A percentile compares a stretch with the other conserved stretches of the same genome.
These are phyloP conservation scores for Drosophila pseudoananassae DNA, from an alignment of 1,140 invertebrate genomes.

Conservation along the genomic window DNA sequence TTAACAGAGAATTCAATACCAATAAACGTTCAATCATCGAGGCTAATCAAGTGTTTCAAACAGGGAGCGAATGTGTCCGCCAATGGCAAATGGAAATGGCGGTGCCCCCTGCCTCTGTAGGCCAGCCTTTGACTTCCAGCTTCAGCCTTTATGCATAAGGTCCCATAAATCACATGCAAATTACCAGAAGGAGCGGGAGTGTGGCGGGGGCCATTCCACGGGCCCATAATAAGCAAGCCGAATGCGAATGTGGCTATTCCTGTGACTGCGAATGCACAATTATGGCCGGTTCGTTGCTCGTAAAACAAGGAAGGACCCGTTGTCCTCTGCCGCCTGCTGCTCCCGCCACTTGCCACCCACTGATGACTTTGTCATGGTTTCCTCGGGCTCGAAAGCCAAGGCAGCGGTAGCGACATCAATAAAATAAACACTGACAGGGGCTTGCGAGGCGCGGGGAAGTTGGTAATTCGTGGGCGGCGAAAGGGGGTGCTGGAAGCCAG, in stretches of 20 bases:
- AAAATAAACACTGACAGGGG: slow-evolving; percentile 75
- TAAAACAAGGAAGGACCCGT: slow-evolving; percentile 58
- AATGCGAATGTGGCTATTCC: slow-evolving; percentile 16
- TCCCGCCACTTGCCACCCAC: slow-evolving; percentile 7
- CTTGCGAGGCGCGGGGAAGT: slow-evolving; percentile 1
- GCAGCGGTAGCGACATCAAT: slow-evolving; percentile 71
- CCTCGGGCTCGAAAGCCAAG: slow-evolving; percentile 45
- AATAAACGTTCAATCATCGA: slow-evolving; percentile 73
- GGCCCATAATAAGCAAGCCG: slow-evolving; percentile 53
- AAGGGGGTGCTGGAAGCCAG: slow-evolving; percentile 26
- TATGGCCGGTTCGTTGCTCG: slow-evolving; percentile 77
- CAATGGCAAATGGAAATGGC: slow-evolving; percentile 53
- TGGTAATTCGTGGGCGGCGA: slow-evolving; percentile 5
- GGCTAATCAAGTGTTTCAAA: slow-evolving; percentile 67
- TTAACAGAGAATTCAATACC: slow-evolving; percentile 40
- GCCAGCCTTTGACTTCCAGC: not conserved
- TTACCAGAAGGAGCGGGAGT: slow-evolving; percentile 42
- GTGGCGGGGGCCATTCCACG: slow-evolving; percentile 18
- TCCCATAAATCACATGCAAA: slow-evolving; percentile 79
- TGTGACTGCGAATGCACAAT: slow-evolving; percentile 74
- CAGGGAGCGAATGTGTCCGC: slow-evolving; percentile 20
- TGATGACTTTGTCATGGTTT: slow-evolving; percentile 64
- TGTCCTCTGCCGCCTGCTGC: slow-evolving; percentile 18
- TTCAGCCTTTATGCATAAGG: slow-evolving; percentile 38
- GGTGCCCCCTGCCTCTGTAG: slow-evolving; percentile 2